Evolutionary conservation across 2,113 vertebrate species (phyloP).

Genomic region (Rana temporaria): DNA sequence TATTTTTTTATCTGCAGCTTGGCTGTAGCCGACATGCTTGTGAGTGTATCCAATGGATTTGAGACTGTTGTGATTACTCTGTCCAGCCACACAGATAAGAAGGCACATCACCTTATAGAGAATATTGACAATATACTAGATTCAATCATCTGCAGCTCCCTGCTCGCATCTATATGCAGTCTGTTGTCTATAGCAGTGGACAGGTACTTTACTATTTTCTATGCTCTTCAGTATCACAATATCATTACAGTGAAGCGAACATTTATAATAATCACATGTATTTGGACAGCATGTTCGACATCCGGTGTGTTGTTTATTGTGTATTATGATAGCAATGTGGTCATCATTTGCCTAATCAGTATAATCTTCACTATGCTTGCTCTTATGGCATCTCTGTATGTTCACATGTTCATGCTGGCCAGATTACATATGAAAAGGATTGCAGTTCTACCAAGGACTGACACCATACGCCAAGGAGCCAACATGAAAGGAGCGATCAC

Average conservation of each 20-base stretch:
- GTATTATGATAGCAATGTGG: conserved; percentile 89
- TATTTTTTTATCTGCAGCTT: conserved; percentile 97
- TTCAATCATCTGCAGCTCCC: conserved; percentile 93
- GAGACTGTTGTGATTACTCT: conserved; percentile 92
- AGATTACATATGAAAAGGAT: conserved; percentile 91
- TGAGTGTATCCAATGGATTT: conserved; percentile 92
- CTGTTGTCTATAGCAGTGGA: conserved; percentile 92
- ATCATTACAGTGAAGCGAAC: conserved; percentile 87
- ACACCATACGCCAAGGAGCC: conserved; percentile 83
- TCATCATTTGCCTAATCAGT: conserved; percentile 90
- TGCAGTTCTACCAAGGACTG: conserved; percentile 83
- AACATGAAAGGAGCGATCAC: conserved; percentile 96
- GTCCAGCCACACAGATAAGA: conserved; percentile 78
- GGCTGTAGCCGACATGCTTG: conserved; percentile 92
- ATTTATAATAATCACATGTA: conserved; percentile 78
- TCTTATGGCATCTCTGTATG: conserved; percentile 93
- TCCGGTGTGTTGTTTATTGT: conserved; percentile 90
- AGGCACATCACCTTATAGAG: conserved; percentile 78
- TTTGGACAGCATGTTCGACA: conserved; percentile 85
- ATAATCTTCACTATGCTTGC: conserved; percentile 95
- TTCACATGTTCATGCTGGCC: conserved; percentile 96
- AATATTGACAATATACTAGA: conserved; percentile 94
- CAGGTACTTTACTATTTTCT: conserved; percentile 96
- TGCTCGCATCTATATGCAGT: conserved; percentile 94
- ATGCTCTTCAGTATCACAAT: conserved; percentile 91